Evolutionary conservation across 1,140 invertebrate genomes (phyloP), one percentile per base, ranked within the genome.

Genomic region (Ostrea edulis): DNA sequence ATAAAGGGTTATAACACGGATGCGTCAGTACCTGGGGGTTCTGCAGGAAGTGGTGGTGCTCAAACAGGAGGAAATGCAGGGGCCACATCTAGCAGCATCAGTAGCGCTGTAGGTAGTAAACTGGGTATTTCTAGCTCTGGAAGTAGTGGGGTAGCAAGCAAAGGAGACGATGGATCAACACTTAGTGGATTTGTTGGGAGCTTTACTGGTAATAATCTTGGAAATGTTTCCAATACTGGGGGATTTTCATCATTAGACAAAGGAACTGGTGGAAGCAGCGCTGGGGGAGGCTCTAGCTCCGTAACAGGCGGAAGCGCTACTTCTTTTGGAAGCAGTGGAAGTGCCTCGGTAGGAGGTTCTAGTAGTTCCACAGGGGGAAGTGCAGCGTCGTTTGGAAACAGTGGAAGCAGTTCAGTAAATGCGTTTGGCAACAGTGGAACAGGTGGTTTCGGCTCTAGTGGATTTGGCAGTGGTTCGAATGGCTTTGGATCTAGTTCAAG

Each of bases 121-220:
- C 8, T 83, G 51, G 44, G 35, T 83, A 53, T 17, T 0, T 52
- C 53, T 17, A 51, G 22, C 82, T 29, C 82, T 20, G 53, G 51
- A 11, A n/a, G 35, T 44, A 83, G 11, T 83, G 82, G n/a, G 20
- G 82, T 35, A 25, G 53, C 17, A 53, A 52, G 20, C 9, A 83
- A 53, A 83, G 82, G 82, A 83, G 44, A 83, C 53, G 82, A 53
- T 83, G 82, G 82, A 83, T 54, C 82, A 52, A 53, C 82, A 25
- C 68, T 77, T 14, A 77, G 25, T 77, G 68, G 68, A 14, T 77
- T 77, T 29, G 68, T 77, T 14, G 68, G 68, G 12, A 77, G 68
- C 25, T 77, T 77, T 35, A 77, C 68, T 35, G 25, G 68, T 29
- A 77, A 77, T 77, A 77, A 35, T 11, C 68, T 77, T 35, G 68